These are phyloP conservation scores for Progne subis DNA, from an alignment of 2,113 vertebrate species.

Conservation along the genomic window DNA sequence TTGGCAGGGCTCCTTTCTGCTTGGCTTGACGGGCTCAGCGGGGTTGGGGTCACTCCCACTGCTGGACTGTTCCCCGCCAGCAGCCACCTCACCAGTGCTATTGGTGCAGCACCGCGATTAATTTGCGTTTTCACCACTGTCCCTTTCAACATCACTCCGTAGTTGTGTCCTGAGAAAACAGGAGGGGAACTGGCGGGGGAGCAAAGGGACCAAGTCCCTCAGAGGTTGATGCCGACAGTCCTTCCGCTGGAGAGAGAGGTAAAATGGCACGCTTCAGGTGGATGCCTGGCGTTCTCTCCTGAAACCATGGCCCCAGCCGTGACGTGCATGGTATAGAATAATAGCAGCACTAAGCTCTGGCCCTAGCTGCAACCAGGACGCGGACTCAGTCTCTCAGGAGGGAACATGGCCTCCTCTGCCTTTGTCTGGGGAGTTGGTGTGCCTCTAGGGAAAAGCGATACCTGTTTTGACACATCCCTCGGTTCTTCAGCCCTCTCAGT, in stretches of 20 bases:
- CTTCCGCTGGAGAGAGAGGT: not conserved
- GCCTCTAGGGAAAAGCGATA: fast-evolving
- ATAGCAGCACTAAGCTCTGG: not conserved
- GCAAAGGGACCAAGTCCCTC: fast-evolving
- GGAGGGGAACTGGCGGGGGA: fast-evolving
- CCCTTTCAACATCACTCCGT: fast-evolving
- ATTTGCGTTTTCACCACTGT: fast-evolving
- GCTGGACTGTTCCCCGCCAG: not conserved
- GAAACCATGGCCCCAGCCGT: not conserved
- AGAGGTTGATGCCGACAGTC: not conserved
- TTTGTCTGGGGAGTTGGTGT: fast-evolving
- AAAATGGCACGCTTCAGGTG: fast-evolving
- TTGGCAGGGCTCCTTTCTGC: not conserved
- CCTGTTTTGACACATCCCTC: not conserved
- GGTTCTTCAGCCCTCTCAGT: not conserved
- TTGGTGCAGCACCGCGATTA: fast-evolving
- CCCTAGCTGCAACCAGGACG: not conserved
- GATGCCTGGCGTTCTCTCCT: not conserved
- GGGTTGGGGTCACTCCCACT: not conserved
- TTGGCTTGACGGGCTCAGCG: fast-evolving
- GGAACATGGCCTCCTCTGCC: not conserved
- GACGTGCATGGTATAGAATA: not conserved
- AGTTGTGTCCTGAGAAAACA: fast-evolving
- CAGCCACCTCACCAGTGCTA: fast-evolving
- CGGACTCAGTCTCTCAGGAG: not conserved